Base-by-base conservation (phyloP, 2,888 invertebrate genomes). In the Ormyrus rosae region DNA sequence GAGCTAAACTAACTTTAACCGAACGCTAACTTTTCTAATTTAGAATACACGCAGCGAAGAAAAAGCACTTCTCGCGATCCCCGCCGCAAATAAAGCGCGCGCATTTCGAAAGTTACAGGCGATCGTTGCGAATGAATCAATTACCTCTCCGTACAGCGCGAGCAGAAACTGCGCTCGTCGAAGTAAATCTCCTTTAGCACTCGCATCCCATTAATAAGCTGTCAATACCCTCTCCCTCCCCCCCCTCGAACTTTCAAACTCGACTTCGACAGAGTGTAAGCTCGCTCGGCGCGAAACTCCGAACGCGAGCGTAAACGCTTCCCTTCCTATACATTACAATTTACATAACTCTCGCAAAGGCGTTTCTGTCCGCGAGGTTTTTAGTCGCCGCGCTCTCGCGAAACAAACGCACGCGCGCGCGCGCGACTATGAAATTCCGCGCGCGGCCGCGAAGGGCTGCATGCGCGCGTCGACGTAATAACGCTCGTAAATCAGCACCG, bases 401-500 rank as follows among this genome's bases (percentile, higher is more conserved):
- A 56, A 48, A 56, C n/a, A 56, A 53, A 7, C 56, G n/a, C 8
- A 7, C 56, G n/a, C 8, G 11, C 11, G 8, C 5, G 11, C 51
- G 53, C 10, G 53, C 53, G 19, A 19, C 19, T 19, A 19, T 19
- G 19, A 19, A 19, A 19, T 10, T 53, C 3, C 53, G 53, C 53
- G 53, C 1, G 8, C 53, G 53, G 56, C 56, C n/a, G n/a, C n/a
- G 56, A n/a, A 56, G n/a, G 10, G n/a, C 56, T n/a, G 6, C 9
- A 56, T 56, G 5, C 9, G n/a, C 56, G 11, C 7, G 7, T 8
- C 34, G 60, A 60, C 60, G 53, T 61, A 68, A 75, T 60, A 68
- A 68, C 11, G 48, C 46, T 70, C 76, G 48, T 77, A 69, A 69
- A 77, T 77, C 63, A 70, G 6, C 10, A 48, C n/a, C 19, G 19